Percentiles rank a stretch among this genome's conserved stretches.
phyloP scores from a whole-genome alignment of 1,140 invertebrate species.

The Drosophila repletoides region DNA sequence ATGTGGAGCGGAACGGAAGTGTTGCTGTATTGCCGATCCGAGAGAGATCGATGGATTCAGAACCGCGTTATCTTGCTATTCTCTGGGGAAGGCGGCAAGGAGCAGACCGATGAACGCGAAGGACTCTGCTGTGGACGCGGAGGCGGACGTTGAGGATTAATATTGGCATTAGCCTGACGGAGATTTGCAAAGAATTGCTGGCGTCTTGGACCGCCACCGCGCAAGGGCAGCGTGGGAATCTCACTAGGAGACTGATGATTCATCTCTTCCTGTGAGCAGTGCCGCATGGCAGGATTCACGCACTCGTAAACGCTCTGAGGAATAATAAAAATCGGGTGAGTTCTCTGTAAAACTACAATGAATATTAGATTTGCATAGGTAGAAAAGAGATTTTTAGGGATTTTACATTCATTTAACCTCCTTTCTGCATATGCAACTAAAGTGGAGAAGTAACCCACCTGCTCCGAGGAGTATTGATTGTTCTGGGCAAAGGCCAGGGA shows the following conservation, averaged over 20 bases:
- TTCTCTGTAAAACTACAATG: no score
- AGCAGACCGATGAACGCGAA: slow-evolving; percentile 65
- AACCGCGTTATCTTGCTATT: slow-evolving; percentile 79
- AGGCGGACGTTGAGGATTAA: slow-evolving; percentile 72
- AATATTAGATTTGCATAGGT: no score
- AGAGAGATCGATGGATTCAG: slow-evolving; percentile 18
- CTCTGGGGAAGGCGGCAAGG: slow-evolving; percentile 70
- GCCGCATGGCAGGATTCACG: slow-evolving; percentile 81
- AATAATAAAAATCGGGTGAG: no score
- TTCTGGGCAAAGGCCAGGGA: slow-evolving; percentile 81
- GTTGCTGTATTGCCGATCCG: not conserved
- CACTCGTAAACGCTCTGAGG: slow-evolving; percentile 80
- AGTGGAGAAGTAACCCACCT: slow-evolving; percentile 48
- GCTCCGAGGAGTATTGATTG: slow-evolving; percentile 81
- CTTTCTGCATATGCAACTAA: no score
- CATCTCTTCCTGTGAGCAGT: slow-evolving; percentile 70
- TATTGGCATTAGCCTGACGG: slow-evolving; percentile 79
- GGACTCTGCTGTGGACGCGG: slow-evolving; percentile 68
- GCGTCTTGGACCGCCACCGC: slow-evolving; percentile 70
- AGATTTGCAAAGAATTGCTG: slow-evolving; percentile 80
- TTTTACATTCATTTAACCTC: no score
- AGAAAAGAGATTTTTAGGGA: no score
- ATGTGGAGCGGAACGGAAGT: slow-evolving; percentile 26
- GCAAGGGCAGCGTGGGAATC: slow-evolving; percentile 78
- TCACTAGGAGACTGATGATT: slow-evolving; percentile 80